phyloP scores from a whole-genome alignment of 2,888 invertebrate genomes.

The Heliconius hortense region DNA sequence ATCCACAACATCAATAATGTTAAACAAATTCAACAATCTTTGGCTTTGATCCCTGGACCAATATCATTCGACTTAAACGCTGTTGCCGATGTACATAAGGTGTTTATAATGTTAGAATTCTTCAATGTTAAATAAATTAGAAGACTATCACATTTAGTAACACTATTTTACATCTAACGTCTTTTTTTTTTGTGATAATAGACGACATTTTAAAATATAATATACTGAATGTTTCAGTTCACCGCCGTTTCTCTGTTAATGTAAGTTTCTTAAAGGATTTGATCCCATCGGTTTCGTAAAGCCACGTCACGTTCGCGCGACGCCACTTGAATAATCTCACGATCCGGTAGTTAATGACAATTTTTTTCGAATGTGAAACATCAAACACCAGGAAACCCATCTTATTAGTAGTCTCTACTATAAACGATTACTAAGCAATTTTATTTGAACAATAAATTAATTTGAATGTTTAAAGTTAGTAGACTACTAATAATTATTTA shows the following conservation, averaged over 20 bases:
- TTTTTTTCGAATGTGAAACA: slow-evolving; percentile 14
- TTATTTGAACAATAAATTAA: neutral
- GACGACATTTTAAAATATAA: slow-evolving; percentile 66
- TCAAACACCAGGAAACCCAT: slow-evolving; percentile 7
- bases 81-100: slow-evolving; percentile 70
- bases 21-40: slow-evolving; percentile 87
- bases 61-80: slow-evolving; percentile 77
- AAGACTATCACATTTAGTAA: slow-evolving; percentile 82
- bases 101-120: slow-evolving; percentile 72
- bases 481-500: neutral
- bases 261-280: slow-evolving; percentile 82
- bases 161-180: slow-evolving; percentile 79
- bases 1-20: slow-evolving; percentile 80
- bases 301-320: slow-evolving; percentile 58
- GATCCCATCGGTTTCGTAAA: slow-evolving; percentile 82
- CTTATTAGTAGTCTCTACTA: neutral
- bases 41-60: slow-evolving; percentile 93
- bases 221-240: slow-evolving; percentile 71
- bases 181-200: slow-evolving; percentile 75
- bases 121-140: slow-evolving; percentile 76
- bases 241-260: slow-evolving; percentile 70
- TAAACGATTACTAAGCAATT: neutral
- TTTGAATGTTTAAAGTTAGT: neutral
- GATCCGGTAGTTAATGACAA: slow-evolving; percentile 40
- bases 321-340: slow-evolving; percentile 47